These are phyloP conservation scores for Leptopilina drosophilae DNA, from an alignment of 2,888 invertebrate species.

Conservation along the genomic window DNA sequence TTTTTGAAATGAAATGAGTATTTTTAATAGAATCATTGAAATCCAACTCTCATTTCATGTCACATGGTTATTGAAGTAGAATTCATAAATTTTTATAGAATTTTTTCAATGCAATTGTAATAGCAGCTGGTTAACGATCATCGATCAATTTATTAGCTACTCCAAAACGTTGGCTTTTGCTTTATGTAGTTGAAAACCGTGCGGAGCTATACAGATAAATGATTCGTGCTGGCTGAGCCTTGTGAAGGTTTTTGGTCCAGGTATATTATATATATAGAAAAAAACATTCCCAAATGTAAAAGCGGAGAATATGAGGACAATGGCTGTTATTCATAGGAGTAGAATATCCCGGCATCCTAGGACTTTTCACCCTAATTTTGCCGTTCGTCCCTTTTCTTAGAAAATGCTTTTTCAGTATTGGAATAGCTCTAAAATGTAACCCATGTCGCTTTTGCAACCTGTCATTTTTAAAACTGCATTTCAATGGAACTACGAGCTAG, in stretches of 20 bases:
- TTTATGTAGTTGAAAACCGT: constrained; percentile 48
- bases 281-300: constrained; percentile 17
- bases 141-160: constrained; percentile 39
- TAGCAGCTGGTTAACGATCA: constrained; percentile 33
- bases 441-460: constrained; percentile 9
- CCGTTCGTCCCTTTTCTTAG: constrained; percentile 37
- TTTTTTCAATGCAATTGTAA: constrained; percentile 11
- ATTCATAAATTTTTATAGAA: constrained; percentile 27
- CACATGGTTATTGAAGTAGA: not conserved
- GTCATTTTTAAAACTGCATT: constrained; percentile 17
- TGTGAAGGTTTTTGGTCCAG: constrained; percentile 35
- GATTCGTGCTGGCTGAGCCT: constrained; percentile 41
- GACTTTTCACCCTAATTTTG: constrained; percentile 31
- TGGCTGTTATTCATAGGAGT: constrained; percentile 23
- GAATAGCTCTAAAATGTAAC: not conserved
- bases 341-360: constrained; percentile 3
- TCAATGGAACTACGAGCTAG: not conserved
- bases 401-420: constrained; percentile 20
- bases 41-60: not conserved
- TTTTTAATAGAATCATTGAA: constrained; percentile 1
- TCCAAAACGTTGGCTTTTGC: constrained; percentile 30
- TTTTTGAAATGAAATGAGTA: not conserved
- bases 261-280: not conserved
- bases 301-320: constrained; percentile 17
- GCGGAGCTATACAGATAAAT: constrained; percentile 47